These are phyloP conservation scores for Leptodactylus fallax DNA, from an alignment of 2,797 vertebrate species.

Conservation along the genomic window DNA sequence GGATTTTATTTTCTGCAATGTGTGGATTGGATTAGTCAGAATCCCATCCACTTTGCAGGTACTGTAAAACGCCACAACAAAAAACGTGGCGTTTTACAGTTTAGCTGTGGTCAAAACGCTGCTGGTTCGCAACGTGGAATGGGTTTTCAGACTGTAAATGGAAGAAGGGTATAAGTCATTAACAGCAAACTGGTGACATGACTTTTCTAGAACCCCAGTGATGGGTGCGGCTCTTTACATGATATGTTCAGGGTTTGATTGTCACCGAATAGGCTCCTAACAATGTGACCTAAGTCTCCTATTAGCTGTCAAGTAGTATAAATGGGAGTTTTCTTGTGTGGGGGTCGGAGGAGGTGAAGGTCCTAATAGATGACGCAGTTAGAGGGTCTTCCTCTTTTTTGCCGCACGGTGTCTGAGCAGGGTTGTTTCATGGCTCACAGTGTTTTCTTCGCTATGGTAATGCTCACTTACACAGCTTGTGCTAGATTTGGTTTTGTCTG, in stretches of 20 bases:
- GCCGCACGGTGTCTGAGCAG: background rate
- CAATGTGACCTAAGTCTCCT: conserved; percentile 14
- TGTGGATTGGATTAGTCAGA: too few relatives aligned
- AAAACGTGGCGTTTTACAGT: too few relatives aligned
- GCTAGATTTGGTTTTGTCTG: conserved; percentile 16
- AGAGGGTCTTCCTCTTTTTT: conserved; percentile 43
- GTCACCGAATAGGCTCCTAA: conserved; percentile 14
- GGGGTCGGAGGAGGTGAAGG: conserved; percentile 12
- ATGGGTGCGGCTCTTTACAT: too few relatives aligned
- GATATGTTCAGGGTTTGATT: background rate
- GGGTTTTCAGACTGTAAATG: too few relatives aligned
- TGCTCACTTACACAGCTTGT: conserved; percentile 31
- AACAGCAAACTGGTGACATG: too few relatives aligned
- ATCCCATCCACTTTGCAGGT: too few relatives aligned
- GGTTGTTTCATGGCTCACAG: conserved; percentile 20
- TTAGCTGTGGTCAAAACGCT: too few relatives aligned
- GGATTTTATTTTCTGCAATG: too few relatives aligned
- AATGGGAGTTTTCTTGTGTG: conserved; percentile 37
- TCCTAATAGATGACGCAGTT: conserved; percentile 35
- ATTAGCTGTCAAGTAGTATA: conserved; percentile 52
- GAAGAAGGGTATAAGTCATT: too few relatives aligned
- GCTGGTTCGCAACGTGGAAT: too few relatives aligned
- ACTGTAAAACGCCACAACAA: too few relatives aligned
- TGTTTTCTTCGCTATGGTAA: conserved; percentile 36
- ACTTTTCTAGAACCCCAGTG: too few relatives aligned